Percentiles rank a stretch among this genome's conserved stretches.
These are phyloP conservation scores for Ceyx cyanopectus DNA, from an alignment of 2,113 vertebrate species.

Conservation along the genomic window DNA sequence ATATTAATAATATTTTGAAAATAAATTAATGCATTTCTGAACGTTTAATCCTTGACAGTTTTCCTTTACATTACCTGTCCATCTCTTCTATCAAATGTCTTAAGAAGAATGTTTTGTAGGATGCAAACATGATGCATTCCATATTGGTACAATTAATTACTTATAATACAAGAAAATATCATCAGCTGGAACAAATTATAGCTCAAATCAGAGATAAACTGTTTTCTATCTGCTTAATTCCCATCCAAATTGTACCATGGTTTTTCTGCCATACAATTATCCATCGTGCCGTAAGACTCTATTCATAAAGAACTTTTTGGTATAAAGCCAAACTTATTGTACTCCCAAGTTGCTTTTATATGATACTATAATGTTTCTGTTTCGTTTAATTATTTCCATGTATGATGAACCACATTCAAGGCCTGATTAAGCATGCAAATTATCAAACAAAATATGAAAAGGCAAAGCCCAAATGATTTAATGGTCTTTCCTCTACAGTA, in stretches of 20 bases:
- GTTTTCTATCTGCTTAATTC: background rate
- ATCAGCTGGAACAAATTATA: background rate
- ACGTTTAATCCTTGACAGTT: background rate
- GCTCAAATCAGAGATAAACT: background rate
- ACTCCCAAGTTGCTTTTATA: background rate
- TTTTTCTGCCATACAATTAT: background rate
- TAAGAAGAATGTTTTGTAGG: background rate
- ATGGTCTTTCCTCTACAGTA: background rate
- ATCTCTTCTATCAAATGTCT: background rate
- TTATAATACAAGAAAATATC: background rate
- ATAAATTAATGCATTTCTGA: background rate
- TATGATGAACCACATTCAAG: background rate
- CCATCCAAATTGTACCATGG: background rate
- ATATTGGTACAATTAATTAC: background rate
- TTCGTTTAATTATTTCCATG: background rate
- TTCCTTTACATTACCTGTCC: background rate
- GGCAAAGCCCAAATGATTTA: background rate
- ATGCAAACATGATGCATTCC: background rate
- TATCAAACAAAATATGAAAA: background rate
- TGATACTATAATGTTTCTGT: background rate
- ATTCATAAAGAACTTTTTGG: background rate
- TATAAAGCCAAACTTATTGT: background rate
- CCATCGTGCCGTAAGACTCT: background rate
- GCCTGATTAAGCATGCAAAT: constrained; percentile 21
- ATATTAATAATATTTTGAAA: no score